phyloP scores from a whole-genome alignment of 2,113 vertebrate genomes.

The Notechis scutatus region DNA sequence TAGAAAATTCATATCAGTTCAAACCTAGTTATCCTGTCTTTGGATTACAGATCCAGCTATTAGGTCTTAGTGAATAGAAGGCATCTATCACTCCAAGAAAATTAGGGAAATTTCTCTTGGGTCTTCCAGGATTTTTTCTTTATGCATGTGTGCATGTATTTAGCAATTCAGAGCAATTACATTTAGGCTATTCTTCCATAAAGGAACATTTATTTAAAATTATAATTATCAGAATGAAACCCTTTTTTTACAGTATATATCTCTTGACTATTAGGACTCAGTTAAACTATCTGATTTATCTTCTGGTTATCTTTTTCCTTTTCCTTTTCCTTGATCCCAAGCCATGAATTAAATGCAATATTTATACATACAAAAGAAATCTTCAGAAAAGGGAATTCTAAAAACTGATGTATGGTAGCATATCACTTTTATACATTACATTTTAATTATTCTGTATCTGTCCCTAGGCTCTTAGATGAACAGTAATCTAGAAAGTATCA shows the following conservation, averaged over 20 bases:
- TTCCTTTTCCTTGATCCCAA: not conserved
- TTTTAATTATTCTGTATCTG: not conserved
- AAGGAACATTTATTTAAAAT: not conserved
- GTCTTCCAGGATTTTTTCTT: not conserved
- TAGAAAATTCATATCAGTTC: not conserved
- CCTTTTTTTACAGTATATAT: not conserved
- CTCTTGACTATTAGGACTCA: not conserved
- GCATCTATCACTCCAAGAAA: not conserved
- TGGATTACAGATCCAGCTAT: not conserved
- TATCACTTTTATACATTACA: not conserved
- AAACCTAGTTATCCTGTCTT: not conserved
- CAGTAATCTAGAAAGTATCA: not conserved
- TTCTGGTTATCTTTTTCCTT: not conserved
- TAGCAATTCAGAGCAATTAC: not conserved
- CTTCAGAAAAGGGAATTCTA: not conserved
- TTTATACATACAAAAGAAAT: not conserved
- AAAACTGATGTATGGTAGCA: not conserved
- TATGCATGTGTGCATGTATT: not conserved
- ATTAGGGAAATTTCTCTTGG: not conserved
- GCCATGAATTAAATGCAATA: not conserved
- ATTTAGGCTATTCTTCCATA: not conserved
- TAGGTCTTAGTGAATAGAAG: not conserved
- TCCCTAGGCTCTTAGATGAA: not conserved
- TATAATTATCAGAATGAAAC: not conserved
- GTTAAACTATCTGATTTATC: not conserved